A percentile compares a stretch with the other conserved stretches of the same genome.
Conservation (phyloP, 2,113 vertebrate genomes). For the Syrmaticus mikado region DNA sequence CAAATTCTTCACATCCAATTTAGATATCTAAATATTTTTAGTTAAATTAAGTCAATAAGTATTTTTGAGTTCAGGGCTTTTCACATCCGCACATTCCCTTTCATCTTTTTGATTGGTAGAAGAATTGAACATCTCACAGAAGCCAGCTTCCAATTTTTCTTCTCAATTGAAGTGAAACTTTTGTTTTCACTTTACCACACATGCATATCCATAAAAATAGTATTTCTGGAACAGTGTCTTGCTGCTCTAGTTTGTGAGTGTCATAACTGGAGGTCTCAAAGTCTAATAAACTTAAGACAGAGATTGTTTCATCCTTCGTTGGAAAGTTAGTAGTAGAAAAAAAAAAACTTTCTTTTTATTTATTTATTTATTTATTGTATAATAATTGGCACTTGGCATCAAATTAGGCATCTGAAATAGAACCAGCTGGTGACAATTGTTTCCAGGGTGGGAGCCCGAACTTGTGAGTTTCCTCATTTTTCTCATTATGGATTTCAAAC, state of each 20-base stretch:
- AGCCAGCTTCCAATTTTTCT: background rate
- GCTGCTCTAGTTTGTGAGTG: too few species aligned
- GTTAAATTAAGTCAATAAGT: background rate
- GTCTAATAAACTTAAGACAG: too few species aligned
- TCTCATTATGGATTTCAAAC: background rate
- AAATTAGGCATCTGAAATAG: constrained; percentile 13
- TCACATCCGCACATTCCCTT: background rate
- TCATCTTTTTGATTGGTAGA: background rate
- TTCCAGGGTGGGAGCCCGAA: constrained; percentile 4
- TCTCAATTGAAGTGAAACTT: background rate
- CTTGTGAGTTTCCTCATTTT: constrained; percentile 32
- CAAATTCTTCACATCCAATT: background rate
- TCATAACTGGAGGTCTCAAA: too few species aligned
- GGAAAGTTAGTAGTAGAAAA: too few species aligned
- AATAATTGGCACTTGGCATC: background rate
- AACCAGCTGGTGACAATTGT: constrained; percentile 9
- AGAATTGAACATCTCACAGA: background rate
- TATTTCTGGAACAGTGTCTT: background rate
- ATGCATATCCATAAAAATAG: background rate
- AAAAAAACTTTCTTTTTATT: too few species aligned
- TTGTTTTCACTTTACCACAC: background rate
- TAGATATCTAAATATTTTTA: background rate
- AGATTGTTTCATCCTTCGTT: too few species aligned
- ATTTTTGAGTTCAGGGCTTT: background rate
- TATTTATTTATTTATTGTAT: background rate